These are phyloP conservation scores for Drosophila mojavensis DNA, from an alignment of 1,140 invertebrate genomes.

Conservation along the genomic window DNA sequence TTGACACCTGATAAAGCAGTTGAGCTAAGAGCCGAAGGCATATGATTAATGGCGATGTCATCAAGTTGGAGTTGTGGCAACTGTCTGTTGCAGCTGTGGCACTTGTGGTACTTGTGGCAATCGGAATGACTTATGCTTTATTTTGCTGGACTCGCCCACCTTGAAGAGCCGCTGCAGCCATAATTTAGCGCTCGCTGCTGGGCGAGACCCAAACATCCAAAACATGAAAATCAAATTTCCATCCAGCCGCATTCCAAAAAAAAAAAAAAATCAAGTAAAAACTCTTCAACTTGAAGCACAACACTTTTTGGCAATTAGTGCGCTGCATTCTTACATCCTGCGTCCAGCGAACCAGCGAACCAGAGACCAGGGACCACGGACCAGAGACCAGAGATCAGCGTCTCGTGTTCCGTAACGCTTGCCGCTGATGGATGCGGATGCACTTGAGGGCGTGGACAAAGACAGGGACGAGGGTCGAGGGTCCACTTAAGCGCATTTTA, in stretches of 20 bases:
- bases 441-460: constrained; percentile 25
- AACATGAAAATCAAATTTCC: constrained; percentile 81
- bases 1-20: constrained; percentile 6
- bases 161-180: not conserved
- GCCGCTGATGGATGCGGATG: constrained; percentile 41
- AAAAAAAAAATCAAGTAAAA: not conserved
- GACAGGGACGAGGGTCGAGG: not conserved
- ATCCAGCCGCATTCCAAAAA: not conserved
- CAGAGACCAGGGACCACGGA: too few relatives aligned
- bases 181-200: constrained; percentile 46
- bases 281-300: constrained; percentile 11
- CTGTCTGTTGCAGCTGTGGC: constrained; percentile 15
- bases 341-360: not conserved
- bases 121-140: constrained; percentile 44
- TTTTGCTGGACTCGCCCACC: constrained; percentile 25
- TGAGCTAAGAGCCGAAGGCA: not conserved
- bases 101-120: constrained; percentile 32
- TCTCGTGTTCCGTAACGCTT: constrained; percentile 1
- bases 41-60: constrained; percentile 9
- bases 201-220: constrained; percentile 71
- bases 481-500: constrained; percentile 40
- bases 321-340: not conserved
- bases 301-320: constrained; percentile 53
- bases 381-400: not conserved
- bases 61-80: constrained; percentile 24